phyloP scores from a whole-genome alignment of 2,113 vertebrate species.

The Atlantisia rogersi region DNA sequence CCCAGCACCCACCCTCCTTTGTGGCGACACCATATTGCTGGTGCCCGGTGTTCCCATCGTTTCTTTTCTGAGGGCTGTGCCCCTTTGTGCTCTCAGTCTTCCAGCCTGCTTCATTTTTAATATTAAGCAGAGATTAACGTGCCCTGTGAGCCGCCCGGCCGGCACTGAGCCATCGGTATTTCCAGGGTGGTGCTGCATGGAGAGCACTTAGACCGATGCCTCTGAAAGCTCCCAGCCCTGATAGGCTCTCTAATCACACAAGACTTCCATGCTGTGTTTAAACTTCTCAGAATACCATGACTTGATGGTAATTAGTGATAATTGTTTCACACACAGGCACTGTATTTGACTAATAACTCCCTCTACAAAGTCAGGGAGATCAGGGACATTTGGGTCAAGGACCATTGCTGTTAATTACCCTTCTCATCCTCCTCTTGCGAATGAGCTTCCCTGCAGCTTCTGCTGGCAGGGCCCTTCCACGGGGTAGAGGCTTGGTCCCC shows the following conservation, averaged over 20 bases:
- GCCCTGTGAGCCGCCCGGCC: no score
- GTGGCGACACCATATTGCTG: fast-evolving
- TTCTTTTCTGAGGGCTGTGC: no score
- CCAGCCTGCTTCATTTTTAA: no score
- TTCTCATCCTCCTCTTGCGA: neutral
- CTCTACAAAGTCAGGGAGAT: neutral
- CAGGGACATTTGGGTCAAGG: neutral
- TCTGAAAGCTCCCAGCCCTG: neutral
- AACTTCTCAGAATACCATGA: neutral
- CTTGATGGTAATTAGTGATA: neutral
- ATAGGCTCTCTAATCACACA: neutral
- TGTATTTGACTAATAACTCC: neutral
- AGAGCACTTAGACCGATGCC: neutral
- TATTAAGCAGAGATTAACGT: no score
- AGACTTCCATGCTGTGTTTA: neutral
- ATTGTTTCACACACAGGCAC: neutral
- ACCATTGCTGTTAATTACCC: neutral
- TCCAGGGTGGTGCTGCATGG: neutral
- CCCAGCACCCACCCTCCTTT: neutral
- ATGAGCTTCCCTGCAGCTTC: neutral
- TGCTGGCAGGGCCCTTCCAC: neutral
- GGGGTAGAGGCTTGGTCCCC: neutral
- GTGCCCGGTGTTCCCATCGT: no score
- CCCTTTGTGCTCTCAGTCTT: no score
- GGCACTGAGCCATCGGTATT: neutral